These are phyloP conservation scores for Pammene fasciana DNA, from an alignment of 2,888 invertebrate genomes.

Conservation along the genomic window DNA sequence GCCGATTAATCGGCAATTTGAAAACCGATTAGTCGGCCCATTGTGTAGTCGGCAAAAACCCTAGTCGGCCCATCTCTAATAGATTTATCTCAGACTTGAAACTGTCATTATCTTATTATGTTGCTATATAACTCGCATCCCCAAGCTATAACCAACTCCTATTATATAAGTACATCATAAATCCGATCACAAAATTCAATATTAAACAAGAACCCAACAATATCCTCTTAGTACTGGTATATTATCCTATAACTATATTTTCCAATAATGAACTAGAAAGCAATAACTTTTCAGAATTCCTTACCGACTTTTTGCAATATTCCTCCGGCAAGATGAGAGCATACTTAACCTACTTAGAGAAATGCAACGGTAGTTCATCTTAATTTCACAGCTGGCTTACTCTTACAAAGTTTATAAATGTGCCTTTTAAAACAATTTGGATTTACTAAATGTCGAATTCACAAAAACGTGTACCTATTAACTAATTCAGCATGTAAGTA, in stretches of 20 bases:
- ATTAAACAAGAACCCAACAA: not conserved
- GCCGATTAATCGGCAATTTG: no score
- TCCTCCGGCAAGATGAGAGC: constrained; percentile 20
- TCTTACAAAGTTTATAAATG: not conserved
- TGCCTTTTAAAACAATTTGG: not conserved
- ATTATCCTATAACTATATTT: constrained; percentile 6
- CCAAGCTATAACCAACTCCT: no score
- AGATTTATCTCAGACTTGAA: no score
- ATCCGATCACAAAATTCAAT: not conserved
- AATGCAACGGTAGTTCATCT: constrained; percentile 24
- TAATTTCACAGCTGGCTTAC: constrained; percentile 13
- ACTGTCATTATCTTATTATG: no score
- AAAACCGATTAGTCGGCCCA: no score
- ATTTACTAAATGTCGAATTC: not conserved
- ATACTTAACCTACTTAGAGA: constrained; percentile 35
- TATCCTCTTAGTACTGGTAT: not conserved
- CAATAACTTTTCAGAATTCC: constrained; percentile 21
- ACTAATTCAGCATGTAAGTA: no score
- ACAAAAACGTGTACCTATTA: not conserved
- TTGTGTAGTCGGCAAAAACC: no score
- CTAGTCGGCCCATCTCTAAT: no score
- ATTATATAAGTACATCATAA: no score
- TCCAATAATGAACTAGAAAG: constrained; percentile 23
- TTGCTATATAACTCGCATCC: no score
- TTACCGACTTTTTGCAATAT: constrained; percentile 29